These are phyloP conservation scores for Serripes groenlandicus DNA, from an alignment of 2,888 invertebrate genomes.

Conservation along the genomic window DNA sequence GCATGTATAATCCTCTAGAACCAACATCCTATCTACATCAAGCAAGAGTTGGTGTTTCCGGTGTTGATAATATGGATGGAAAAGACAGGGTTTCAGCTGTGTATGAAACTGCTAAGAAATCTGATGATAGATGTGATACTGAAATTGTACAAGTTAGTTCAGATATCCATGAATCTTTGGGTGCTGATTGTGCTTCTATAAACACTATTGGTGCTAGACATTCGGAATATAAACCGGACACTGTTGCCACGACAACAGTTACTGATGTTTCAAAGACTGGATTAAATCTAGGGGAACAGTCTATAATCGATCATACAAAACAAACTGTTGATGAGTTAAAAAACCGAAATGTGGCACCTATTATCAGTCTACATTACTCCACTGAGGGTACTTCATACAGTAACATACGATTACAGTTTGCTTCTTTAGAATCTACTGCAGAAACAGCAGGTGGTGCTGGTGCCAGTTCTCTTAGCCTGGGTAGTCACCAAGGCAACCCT, in stretches of 20 bases:
- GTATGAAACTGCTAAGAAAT: not conserved
- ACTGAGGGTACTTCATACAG: conserved; percentile 90
- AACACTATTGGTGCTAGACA: too few species aligned
- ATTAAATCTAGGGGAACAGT: not conserved
- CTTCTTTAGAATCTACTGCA: conserved; percentile 13
- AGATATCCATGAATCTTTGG: not conserved
- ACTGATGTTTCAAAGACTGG: not conserved
- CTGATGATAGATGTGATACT: not conserved
- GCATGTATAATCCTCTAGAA: conserved; percentile 47
- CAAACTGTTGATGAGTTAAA: conserved; percentile 57
- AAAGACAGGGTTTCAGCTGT: not conserved
- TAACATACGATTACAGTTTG: conserved; percentile 85
- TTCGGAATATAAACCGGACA: too few species aligned
- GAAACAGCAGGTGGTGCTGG: not conserved
- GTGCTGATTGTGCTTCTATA: too few species aligned
- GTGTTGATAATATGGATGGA: not conserved
- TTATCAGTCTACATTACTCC: conserved; percentile 89
- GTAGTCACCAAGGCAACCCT: too few species aligned
- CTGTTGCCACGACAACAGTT: not conserved
- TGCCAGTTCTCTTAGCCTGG: too few species aligned
- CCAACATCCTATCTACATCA: conserved; percentile 41
- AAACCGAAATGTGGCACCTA: conserved; percentile 88
- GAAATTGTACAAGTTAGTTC: not conserved
- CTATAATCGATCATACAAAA: conserved; percentile 40
- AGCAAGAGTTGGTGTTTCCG: not conserved